Evolutionary conservation across 2,888 invertebrate species (phyloP), one percentile per base, ranked within the genome.

Genomic region (Megamerina dolium): DNA sequence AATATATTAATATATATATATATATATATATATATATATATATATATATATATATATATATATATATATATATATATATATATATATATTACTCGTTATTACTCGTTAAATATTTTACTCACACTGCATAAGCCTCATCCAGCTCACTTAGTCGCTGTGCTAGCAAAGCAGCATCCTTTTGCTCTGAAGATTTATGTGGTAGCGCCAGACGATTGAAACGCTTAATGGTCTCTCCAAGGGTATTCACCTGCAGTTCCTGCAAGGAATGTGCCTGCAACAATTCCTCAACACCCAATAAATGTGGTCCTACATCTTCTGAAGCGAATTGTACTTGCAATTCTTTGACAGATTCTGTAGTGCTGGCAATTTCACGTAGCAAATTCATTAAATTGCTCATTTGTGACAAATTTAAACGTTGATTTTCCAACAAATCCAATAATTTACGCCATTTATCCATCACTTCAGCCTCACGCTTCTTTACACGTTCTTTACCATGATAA

Each of bases 281-380:
- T 52, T 97, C 94, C 68, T 97, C 96, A 8, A 94, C 95, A 27
- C 90, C 96, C 48, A 93, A 76, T 38, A 97, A 74, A 75, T 99
- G 97, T 0, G 92, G 87, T 0, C 95, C 96, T 4, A 88, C 87
- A 64, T 95, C 95, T 40, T 83, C 86, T 0, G 91, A 89, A 48
- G 64, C 59, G 46, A 76, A 69, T 54, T 75, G 74, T 52, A 84
- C 83, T 75, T 91, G 87, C 60, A 96, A 77, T 51, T 91, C 90
- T 29, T 81, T 77, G 39, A 97, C 81, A 6, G 90, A 88, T 19
- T 85, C 81, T 9, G 84, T 78, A 0, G 93, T 83, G 12, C 92
- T 88, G 51, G 95, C 93, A 8, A 95, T 89, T 66, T 97, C 97
- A 27, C 96, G 73, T 64, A 95, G 75, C 64, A 95, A 75, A 44